Evolutionary conservation across 2,888 invertebrate species (phyloP).

Genomic region (Girardia tigrina): DNA sequence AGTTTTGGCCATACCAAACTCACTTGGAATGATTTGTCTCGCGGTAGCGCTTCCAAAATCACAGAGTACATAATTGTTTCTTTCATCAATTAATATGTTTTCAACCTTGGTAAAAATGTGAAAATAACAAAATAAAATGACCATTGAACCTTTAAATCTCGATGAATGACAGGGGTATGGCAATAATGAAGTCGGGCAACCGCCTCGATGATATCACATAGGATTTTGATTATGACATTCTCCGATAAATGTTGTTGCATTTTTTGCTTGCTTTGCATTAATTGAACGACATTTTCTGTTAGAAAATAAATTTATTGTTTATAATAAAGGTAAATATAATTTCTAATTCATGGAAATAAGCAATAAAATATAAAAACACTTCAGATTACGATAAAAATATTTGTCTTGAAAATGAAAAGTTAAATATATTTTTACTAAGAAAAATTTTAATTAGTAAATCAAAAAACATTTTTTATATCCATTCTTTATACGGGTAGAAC

Average conservation of each 20-base stretch:
- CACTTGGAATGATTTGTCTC: constrained; percentile 51
- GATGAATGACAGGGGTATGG: constrained; percentile 78
- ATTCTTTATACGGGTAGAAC: too few relatives aligned
- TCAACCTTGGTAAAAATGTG: constrained; percentile 57
- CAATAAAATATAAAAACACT: too few relatives aligned
- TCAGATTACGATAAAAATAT: too few relatives aligned
- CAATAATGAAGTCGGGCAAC: constrained; percentile 77
- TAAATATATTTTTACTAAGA: too few relatives aligned
- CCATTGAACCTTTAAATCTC: constrained; percentile 66
- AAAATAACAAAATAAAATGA: background rate
- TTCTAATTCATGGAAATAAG: too few relatives aligned
- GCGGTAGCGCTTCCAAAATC: constrained; percentile 88
- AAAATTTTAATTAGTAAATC: too few relatives aligned
- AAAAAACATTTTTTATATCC: too few relatives aligned
- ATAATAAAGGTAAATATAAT: too few relatives aligned
- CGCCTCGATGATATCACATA: constrained; percentile 79
- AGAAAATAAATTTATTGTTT: too few relatives aligned
- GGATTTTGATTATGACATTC: constrained; percentile 64
- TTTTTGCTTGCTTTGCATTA: constrained; percentile 63
- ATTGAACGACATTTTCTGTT: constrained; percentile 65
- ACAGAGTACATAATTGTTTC: constrained; percentile 65
- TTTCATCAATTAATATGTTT: constrained; percentile 68
- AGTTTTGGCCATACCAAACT: constrained; percentile 52
- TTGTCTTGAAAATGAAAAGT: too few relatives aligned
- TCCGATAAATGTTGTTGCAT: constrained; percentile 45